Conservation (phyloP, 2,797 vertebrate genomes). For the Xiphorhynchus erythropygius region DNA sequence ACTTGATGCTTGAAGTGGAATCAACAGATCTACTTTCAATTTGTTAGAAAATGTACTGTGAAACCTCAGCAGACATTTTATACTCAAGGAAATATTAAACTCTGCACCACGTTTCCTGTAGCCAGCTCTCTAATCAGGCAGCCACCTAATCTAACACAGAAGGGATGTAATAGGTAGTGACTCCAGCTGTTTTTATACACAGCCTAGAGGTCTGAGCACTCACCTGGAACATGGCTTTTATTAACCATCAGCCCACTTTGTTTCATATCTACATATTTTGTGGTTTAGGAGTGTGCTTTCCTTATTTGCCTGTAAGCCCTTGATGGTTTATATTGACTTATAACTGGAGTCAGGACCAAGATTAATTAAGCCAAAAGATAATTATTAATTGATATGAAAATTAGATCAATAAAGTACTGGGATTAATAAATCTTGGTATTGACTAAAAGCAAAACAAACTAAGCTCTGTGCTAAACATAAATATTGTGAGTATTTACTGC, state of each 20-base stretch:
- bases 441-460: slow-evolving; percentile 47
- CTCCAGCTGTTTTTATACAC: neutral
- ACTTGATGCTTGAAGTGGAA: neutral
- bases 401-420: slow-evolving; percentile 55
- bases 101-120: neutral
- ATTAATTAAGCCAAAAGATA: slow-evolving; percentile 67
- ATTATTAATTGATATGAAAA: slow-evolving; percentile 70
- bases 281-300: neutral
- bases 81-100: neutral
- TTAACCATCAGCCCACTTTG: neutral
- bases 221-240: slow-evolving; percentile 26
- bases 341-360: slow-evolving; percentile 41
- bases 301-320: neutral
- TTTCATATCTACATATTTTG: neutral
- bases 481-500: slow-evolving; percentile 6
- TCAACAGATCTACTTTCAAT: neutral
- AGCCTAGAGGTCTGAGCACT: neutral
- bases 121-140: neutral
- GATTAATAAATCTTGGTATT: slow-evolving; percentile 72
- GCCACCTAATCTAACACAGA: neutral
- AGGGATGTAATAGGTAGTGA: neutral
- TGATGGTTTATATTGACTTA: slow-evolving; percentile 46
- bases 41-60: neutral
- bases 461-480: slow-evolving; percentile 18
- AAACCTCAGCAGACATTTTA: neutral